Evolutionary conservation across 1,140 invertebrate genomes (phyloP).

Genomic region (Lepidostoma basale): DNA sequence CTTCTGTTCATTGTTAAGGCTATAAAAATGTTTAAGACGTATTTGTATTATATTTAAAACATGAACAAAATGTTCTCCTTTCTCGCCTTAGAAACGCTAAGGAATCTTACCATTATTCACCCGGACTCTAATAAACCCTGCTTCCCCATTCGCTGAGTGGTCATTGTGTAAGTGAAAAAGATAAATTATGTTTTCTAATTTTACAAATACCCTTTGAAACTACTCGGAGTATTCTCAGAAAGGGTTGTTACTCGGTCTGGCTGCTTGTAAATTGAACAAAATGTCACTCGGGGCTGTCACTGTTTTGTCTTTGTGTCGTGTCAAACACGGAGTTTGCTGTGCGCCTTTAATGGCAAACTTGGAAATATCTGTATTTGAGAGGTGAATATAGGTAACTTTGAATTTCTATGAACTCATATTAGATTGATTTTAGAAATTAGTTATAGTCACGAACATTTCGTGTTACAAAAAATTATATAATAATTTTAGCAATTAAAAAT

Average conservation of each 20-base stretch:
- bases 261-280: not conserved
- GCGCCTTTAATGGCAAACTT: not conserved
- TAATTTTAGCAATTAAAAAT: too few relatives aligned
- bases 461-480: too few relatives aligned
- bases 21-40: too few relatives aligned
- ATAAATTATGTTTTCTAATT: constrained; percentile 10
- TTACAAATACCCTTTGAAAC: not conserved
- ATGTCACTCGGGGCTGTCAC: not conserved
- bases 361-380: not conserved
- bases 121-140: too few relatives aligned
- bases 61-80: too few relatives aligned
- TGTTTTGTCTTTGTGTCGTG: constrained; percentile 6
- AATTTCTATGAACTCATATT: too few relatives aligned
- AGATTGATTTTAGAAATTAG: too few relatives aligned
- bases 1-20: too few relatives aligned
- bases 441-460: not conserved
- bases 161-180: not conserved
- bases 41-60: too few relatives aligned
- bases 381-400: too few relatives aligned
- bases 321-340: constrained; percentile 4
- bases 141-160: not conserved
- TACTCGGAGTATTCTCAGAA: not conserved
- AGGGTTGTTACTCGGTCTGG: not conserved
- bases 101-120: too few relatives aligned
- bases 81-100: too few relatives aligned